These are phyloP conservation scores for Alcedo quadribrachys DNA, from an alignment of 2,797 vertebrate genomes.

Conservation along the genomic window DNA sequence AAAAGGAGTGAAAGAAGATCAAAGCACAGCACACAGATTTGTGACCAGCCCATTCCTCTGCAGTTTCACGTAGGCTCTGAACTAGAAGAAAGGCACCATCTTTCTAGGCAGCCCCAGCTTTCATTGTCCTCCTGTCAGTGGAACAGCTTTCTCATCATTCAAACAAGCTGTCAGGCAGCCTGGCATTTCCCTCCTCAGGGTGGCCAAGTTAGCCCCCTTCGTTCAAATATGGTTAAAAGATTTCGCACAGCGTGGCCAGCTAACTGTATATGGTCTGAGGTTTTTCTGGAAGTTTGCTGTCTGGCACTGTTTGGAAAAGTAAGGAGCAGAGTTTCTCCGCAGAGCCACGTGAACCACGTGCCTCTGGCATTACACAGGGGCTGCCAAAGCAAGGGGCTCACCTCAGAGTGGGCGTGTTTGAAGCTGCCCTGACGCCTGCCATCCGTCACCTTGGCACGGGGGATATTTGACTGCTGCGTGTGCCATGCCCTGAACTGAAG, in stretches of 20 bases:
- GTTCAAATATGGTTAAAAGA: constrained; percentile 71
- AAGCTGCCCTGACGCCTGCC: not conserved
- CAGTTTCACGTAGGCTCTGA: not conserved
- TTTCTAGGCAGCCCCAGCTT: constrained; percentile 3
- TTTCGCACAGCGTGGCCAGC: constrained; percentile 46
- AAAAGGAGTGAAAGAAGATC: not conserved
- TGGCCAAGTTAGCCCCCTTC: constrained; percentile 54
- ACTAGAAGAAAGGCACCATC: not conserved
- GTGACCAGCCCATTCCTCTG: not conserved
- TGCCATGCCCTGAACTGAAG: not conserved
- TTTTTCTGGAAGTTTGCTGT: constrained; percentile 62
- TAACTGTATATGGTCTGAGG: constrained; percentile 70
- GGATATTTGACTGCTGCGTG: not conserved
- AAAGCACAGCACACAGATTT: not conserved
- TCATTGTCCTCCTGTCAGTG: constrained; percentile 54
- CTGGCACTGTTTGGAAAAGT: constrained; percentile 55
- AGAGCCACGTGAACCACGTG: constrained; percentile 11
- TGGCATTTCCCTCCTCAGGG: constrained; percentile 42
- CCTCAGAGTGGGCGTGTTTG: not conserved
- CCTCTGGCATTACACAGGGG: constrained; percentile 47
- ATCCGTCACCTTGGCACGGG: not conserved
- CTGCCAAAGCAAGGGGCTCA: constrained; percentile 12
- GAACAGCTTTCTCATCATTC: constrained; percentile 63
- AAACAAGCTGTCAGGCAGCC: constrained; percentile 69
- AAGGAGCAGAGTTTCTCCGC: not conserved